Conservation (phyloP, 2,113 vertebrate species). For the Pterocles gutturalis region DNA sequence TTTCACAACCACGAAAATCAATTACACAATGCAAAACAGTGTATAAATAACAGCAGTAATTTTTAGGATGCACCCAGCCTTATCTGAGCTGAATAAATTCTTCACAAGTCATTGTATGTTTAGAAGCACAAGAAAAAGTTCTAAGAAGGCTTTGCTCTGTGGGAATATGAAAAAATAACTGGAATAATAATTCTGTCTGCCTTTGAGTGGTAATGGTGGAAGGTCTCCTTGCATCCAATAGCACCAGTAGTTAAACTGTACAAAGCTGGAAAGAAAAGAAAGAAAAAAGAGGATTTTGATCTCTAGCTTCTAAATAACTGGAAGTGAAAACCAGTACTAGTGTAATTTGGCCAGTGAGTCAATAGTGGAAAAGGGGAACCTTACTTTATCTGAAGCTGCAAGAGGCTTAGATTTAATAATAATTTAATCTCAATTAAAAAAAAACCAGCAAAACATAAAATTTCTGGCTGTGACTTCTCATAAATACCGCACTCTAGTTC, state of each 20-base stretch:
- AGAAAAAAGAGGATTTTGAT: neutral
- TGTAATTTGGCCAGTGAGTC: neutral
- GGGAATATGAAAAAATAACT: neutral
- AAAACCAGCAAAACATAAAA: neutral
- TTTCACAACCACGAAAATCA: neutral
- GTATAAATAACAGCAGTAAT: neutral
- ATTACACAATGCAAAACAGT: neutral
- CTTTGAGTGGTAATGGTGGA: neutral
- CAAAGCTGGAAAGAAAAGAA: neutral
- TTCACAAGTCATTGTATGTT: neutral
- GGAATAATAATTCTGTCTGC: neutral
- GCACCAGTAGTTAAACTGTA: neutral
- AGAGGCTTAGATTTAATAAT: neutral
- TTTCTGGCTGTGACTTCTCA: neutral
- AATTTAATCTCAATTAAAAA: neutral
- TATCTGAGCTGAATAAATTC: neutral
- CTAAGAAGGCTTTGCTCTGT: neutral
- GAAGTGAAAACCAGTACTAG: neutral
- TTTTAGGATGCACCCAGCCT: neutral
- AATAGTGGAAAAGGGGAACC: neutral
- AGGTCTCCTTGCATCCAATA: neutral
- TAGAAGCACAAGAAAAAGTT: neutral
- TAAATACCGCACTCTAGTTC: neutral
- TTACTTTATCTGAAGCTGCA: neutral
- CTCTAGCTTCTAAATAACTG: neutral